Evolutionary conservation across 2,888 invertebrate genomes (phyloP), one percentile per base, ranked within the genome.

Genomic region (Seladonia tumulorum): DNA sequence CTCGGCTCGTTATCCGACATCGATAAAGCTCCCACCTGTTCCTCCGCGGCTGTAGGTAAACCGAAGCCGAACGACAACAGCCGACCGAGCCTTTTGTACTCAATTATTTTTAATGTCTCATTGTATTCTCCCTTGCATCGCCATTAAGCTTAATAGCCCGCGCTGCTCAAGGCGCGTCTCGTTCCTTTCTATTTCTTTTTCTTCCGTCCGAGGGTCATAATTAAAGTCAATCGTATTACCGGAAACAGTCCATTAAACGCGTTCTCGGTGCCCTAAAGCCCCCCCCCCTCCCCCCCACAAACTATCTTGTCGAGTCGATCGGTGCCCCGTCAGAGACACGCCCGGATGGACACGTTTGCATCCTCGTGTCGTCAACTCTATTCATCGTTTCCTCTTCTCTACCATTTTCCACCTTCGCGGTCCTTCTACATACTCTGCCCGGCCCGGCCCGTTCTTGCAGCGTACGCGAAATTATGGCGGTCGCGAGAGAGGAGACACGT

Each of bases 21-120:
- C 68, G 25, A 53, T 74, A 22, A 16, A 25, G 57, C 76, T 81
- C 25, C 75, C 80, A 81, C 77, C 77, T 81, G 80, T 68, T 53
- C 53, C 76, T 10, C 53, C 72, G 0, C 25, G 39, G 7, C 7
- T n/a, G 25, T 16, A 73, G 10, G 18, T 25, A 47, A 16, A 53
- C 39, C 81, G 10, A 49, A 66, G 18, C 47, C 42, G 82, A 88
- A 81, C 66, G 87, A 88, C 82, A 86, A 88, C 82, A 10, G 18
- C 66, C 53, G n/a, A 45, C 25, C 66, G 60, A 79, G 70, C 77
- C 86, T 79, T 68, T 66, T 68, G 75, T 81, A 73, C 78, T 85
- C 90, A 89, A 91, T 91, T 91, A 91, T 90, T 91, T 90, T 90
- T 90, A 91, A 91, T 90, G 89, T 87, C 90, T 90, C 90, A 89